Base-by-base conservation (phyloP, 1,140 invertebrate genomes). In the Camponotus vicinus region DNA sequence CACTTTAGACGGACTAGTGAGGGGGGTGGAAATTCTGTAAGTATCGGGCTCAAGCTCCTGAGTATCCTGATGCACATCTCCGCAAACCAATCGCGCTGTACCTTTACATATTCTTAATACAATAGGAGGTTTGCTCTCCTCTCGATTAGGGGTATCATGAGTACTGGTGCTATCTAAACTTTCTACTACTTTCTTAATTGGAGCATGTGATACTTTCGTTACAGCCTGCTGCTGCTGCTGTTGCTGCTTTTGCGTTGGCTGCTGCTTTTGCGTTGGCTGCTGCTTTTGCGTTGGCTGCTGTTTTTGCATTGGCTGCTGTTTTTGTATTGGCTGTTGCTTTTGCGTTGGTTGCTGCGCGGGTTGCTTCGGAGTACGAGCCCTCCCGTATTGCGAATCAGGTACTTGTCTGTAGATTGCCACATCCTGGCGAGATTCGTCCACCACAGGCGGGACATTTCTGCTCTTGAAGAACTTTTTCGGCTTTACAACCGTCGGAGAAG, bases 401-500 rank as follows among this genome's bases (percentile, higher is more conserved):
- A 94, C 93, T 93, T 93, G 92, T 85, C 90, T 92, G 77, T 94
- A 95, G 21, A 96, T 95, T 85, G 95, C 90, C 91, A 96, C 93
- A 94, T 97, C 95, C 34, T 94, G 91, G 59, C 94, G 94, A 27
- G 94, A 83, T 89, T 95, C 96, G 5, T 95, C 93, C n/a, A 88
- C 55, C 7, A 86, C 92, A 18, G 96, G 93, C 66, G 96, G 97
- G 2, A 96, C 95, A 94, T 97, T 98, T 45, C 98, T 96, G 91
- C 98, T 98, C 93, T 98, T 98, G 93, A 98, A 98, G 95, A 98
- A 98, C 92, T 98, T 98, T 91, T 98, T 98, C 64, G 98, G 98
- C 92, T 98, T 98, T 40, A 90, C 76, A 40, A 91, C 80, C 18
- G 90, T 76, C n/a, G 89, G 75, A 61, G 95, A 86, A 32, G 88